Evolutionary conservation across 1,140 invertebrate species (phyloP).

Genomic region (Temnothorax nylanderi): DNA sequence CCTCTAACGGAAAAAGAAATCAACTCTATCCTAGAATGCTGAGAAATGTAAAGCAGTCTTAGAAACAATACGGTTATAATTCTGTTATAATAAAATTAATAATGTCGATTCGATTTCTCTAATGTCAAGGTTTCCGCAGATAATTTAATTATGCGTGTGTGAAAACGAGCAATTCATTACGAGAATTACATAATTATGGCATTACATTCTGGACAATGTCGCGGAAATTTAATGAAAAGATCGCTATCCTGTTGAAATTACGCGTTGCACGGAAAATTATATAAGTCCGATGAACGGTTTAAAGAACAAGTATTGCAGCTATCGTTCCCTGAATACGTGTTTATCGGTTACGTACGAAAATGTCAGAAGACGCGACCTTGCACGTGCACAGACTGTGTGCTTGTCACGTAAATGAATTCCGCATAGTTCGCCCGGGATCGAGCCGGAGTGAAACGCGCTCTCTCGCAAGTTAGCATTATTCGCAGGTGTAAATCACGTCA

Average conservation of each 20-base stretch:
- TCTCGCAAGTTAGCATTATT: not conserved
- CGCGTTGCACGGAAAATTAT: not conserved
- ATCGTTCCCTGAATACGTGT: not conserved
- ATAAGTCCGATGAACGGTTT: not conserved
- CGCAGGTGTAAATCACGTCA: constrained; percentile 26
- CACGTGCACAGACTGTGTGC: not conserved
- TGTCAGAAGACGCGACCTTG: not conserved
- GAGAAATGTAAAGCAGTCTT: not conserved
- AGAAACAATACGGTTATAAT: not conserved
- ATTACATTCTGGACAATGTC: not conserved
- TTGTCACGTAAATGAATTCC: constrained; percentile 19
- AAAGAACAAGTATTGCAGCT: not conserved
- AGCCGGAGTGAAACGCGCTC: constrained; percentile 33
- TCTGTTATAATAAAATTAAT: not conserved
- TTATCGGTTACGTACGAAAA: constrained; percentile 25
- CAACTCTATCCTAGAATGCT: not conserved
- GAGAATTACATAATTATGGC: not conserved
- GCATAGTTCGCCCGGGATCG: not conserved
- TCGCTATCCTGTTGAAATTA: not conserved
- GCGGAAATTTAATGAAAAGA: constrained; percentile 7
- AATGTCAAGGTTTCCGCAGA: not conserved
- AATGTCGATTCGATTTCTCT: not conserved
- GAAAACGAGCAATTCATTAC: not conserved
- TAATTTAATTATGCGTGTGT: not conserved
- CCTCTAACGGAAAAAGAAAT: not conserved